Base-by-base conservation (phyloP, 1,140 invertebrate genomes). In the Thalassaphorura encarpata region DNA sequence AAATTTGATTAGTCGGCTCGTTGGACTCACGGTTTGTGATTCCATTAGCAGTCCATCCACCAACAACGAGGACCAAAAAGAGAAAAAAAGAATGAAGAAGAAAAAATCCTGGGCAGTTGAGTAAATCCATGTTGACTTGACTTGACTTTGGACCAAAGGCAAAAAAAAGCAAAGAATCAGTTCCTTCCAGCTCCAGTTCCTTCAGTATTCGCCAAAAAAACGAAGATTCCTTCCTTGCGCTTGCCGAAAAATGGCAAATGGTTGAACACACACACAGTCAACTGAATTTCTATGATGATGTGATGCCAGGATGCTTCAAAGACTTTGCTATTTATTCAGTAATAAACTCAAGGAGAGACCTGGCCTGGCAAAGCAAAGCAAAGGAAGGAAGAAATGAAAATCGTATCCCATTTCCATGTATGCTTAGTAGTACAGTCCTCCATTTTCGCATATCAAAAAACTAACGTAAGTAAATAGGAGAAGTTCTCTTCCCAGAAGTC, bases 1-100 rank as follows among this genome's bases (percentile, higher is more conserved):
- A 56, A 55, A 62, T 62, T 62, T 62, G 60, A 62, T 62, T 62
- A 62, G 51, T 45, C 60, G 52, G 52, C 33, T 58, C 55, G 58
- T 36, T 58, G 42, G 55, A 51, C 61, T 59, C 50, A 52, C 41
- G 56, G 53, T 59, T 62, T 56, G 61, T 62, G 61, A 62, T 56
- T 55, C 41, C 56, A 56, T 59, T 59, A 51, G 51, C 47, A 52
- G 33, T 36, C 33, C 33, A 11, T 36, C n/a, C 33, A 11, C 33
- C 11, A 36, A 11, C 33, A 36, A 36, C 33, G 11, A 11, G 33
- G n/a, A 36, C n/a, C n/a, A n/a, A n/a, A 36, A n/a, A n/a, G 33
- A 11, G 33, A 36, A n/a, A 11, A 36, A 36, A 36, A 36, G 11
- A n/a, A 36, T 11, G 33, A 36, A n/a, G 33, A 36, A n/a, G 33